These are phyloP conservation scores for Falco rusticolus DNA, from an alignment of 2,797 vertebrate species.

Conservation along the genomic window DNA sequence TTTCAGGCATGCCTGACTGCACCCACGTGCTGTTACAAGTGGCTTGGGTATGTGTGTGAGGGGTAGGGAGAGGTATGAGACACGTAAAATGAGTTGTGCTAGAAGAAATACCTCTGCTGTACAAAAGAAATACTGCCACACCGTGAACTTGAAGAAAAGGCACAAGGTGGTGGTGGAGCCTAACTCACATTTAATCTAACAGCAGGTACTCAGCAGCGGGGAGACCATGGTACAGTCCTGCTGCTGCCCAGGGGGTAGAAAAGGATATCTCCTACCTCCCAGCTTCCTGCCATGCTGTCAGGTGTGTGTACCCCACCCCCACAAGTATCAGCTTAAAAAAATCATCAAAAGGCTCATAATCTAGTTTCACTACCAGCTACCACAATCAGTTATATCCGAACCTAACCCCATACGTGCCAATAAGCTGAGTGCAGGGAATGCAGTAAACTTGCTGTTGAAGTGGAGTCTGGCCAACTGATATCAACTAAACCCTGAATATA, in stretches of 20 bases:
- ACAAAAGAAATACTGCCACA: neutral
- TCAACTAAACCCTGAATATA: neutral
- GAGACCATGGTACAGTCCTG: neutral
- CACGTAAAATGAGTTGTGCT: neutral
- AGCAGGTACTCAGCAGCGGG: neutral
- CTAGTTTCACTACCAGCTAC: neutral
- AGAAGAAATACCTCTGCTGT: neutral
- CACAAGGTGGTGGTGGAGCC: neutral
- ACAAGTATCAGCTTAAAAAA: neutral
- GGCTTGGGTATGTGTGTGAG: rapidly evolving
- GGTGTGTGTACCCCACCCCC: rapidly evolving
- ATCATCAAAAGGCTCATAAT: neutral
- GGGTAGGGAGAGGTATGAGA: neutral
- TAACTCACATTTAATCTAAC: neutral
- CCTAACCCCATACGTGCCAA: neutral
- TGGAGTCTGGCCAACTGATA: neutral
- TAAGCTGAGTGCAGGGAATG: neutral
- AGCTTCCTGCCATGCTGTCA: neutral
- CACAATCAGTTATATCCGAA: neutral
- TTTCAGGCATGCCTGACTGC: neutral
- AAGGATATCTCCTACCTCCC: neutral
- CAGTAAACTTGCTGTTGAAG: neutral
- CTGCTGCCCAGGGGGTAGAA: neutral
- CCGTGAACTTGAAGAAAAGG: neutral
- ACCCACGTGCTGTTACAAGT: neutral